Conservation (phyloP, 2,797 vertebrate genomes). For the Enteromius viviparus region DNA sequence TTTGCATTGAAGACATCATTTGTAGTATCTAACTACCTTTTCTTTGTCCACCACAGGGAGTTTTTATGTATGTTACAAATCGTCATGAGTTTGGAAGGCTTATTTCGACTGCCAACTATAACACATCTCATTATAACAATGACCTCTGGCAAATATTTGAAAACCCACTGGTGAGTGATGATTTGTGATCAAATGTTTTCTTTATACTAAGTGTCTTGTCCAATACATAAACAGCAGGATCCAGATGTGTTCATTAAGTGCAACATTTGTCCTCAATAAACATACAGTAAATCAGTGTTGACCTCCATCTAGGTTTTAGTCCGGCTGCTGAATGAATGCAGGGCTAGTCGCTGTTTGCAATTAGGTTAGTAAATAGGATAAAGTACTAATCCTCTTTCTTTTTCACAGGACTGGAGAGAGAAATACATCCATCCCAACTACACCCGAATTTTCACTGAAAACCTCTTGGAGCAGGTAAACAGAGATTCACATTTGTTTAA, state of each 20-base stretch:
- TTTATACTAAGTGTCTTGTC: slow-evolving; percentile 40
- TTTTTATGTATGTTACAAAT: slow-evolving; percentile 98
- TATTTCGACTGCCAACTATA: slow-evolving; percentile 95
- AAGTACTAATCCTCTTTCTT: slow-evolving; percentile 53
- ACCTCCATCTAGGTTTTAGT: slow-evolving; percentile 28
- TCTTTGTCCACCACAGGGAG: slow-evolving; percentile 82
- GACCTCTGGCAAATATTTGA: slow-evolving; percentile 99
- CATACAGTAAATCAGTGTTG: slow-evolving; percentile 2
- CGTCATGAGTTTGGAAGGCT: slow-evolving; percentile 96
- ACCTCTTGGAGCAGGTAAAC: slow-evolving; percentile 88
- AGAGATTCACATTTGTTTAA: background rate
- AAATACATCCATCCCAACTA: slow-evolving; percentile 96
- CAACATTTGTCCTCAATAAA: slow-evolving; percentile 15
- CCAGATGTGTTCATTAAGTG: background rate
- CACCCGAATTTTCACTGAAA: slow-evolving; percentile 92
- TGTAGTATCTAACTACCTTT: slow-evolving; percentile 44
- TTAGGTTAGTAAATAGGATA: slow-evolving; percentile 60
- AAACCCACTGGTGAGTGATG: slow-evolving; percentile 93
- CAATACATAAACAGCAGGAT: background rate
- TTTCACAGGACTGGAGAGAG: slow-evolving; percentile 93
- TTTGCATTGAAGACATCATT: background rate
- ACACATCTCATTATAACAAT: slow-evolving; percentile 92
- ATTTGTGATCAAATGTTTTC: slow-evolving; percentile 29
- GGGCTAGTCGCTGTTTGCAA: slow-evolving; percentile 60
- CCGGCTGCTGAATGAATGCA: slow-evolving; percentile 43